phyloP scores from a whole-genome alignment of 2,113 vertebrate genomes.

The Pseudorhombus dupliciocellatus region DNA sequence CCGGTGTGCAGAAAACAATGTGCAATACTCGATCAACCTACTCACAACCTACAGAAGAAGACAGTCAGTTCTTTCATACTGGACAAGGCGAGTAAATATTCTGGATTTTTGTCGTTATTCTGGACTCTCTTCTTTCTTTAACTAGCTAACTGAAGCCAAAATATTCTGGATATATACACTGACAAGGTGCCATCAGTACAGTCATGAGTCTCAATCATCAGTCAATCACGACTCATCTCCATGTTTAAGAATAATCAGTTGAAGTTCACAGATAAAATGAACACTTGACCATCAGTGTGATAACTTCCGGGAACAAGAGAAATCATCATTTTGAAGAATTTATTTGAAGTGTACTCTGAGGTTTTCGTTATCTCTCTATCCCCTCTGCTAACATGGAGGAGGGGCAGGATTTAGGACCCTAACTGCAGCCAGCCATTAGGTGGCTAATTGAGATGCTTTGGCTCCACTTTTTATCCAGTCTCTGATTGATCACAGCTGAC shows the following conservation, averaged over 20 bases:
- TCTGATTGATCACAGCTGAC: background rate
- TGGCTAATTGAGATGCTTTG: background rate
- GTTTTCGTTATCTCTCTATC: background rate
- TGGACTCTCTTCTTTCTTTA: too few relatives aligned
- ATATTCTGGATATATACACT: too few relatives aligned
- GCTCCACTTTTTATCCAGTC: background rate
- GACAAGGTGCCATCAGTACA: too few relatives aligned
- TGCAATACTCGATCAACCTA: slow-evolving; percentile 16
- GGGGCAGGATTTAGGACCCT: background rate
- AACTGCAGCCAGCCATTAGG: background rate
- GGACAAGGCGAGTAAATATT: background rate
- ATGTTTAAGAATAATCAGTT: too few relatives aligned
- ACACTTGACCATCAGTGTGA: too few relatives aligned
- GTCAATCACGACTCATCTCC: too few relatives aligned
- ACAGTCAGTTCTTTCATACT: background rate
- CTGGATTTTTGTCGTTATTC: slow-evolving; percentile 1
- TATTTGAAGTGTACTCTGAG: background rate
- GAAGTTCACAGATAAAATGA: too few relatives aligned
- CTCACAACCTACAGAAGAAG: slow-evolving; percentile 29
- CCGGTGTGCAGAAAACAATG: slow-evolving; percentile 21
- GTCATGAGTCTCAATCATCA: too few relatives aligned
- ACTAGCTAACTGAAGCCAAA: too few relatives aligned
- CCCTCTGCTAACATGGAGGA: background rate
- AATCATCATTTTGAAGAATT: too few relatives aligned
- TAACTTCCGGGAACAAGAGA: too few relatives aligned